Percentiles rank a stretch among this genome's conserved stretches.
phyloP scores from a whole-genome alignment of 92 coral and sea anemone genomes.

The Parazoanthus darwini region DNA sequence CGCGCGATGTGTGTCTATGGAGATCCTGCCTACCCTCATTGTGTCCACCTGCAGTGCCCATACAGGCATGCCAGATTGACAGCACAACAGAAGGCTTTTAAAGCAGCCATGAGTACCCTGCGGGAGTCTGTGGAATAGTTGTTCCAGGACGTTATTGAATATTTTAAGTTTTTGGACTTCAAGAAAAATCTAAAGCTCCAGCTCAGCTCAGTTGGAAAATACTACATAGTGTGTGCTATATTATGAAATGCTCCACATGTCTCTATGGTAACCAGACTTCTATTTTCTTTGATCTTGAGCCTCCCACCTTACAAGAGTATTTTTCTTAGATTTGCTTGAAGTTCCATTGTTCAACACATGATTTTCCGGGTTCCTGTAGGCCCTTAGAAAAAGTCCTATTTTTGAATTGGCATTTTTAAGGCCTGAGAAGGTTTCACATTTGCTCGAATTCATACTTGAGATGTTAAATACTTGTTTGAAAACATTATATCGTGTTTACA shows the following conservation, averaged over 20 bases:
- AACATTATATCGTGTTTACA: neutral
- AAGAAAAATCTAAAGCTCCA: slow-evolving; percentile 24
- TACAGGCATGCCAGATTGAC: slow-evolving; percentile 17
- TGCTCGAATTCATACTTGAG: slow-evolving; percentile 7
- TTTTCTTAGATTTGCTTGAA: slow-evolving; percentile 14
- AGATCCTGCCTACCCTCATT: slow-evolving; percentile 3
- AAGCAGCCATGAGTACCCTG: slow-evolving; percentile 10
- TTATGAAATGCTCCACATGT: slow-evolving; percentile 8
- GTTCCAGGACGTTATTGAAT: slow-evolving; percentile 9
- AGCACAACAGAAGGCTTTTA: slow-evolving; percentile 22
- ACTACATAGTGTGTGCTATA: slow-evolving; percentile 23
- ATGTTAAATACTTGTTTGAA: slow-evolving; percentile 18
- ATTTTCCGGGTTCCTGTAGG: slow-evolving; percentile 13
- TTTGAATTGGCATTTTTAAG: neutral
- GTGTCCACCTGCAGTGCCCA: slow-evolving; percentile 29
- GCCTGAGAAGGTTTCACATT: slow-evolving; percentile 17
- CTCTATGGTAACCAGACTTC: slow-evolving; percentile 19
- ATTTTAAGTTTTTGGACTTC: slow-evolving; percentile 18
- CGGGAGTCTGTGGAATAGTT: neutral
- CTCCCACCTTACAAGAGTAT: slow-evolving; percentile 7
- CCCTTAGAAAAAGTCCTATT: slow-evolving; percentile 13
- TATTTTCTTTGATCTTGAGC: slow-evolving; percentile 14
- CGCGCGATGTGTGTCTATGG: slow-evolving; percentile 3
- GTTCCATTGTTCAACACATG: slow-evolving; percentile 21
- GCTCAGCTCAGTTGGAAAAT: slow-evolving; percentile 18